Evolutionary conservation across 2,113 vertebrate species (phyloP), one percentile per base, ranked within the genome.

Genomic region (Heterotilapia buettikoferi): DNA sequence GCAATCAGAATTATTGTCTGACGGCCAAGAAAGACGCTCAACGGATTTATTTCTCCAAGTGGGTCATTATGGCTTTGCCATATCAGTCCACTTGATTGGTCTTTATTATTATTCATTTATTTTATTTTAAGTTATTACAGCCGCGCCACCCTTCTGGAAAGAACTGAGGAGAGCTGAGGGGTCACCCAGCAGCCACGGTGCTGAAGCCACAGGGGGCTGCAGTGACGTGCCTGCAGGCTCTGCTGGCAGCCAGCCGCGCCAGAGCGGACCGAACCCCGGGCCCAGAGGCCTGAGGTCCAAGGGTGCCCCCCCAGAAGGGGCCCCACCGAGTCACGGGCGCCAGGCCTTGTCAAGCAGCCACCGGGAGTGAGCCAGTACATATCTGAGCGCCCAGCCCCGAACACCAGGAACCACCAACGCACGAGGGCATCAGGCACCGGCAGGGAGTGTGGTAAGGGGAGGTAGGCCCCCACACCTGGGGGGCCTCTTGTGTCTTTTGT

Each of bases 321-420:
- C 53, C 53, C n/a, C 1, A 54, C n/a, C 0, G 10, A 54, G 6
- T 12, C n/a, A 2, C 6, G 3, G 53, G 53, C 6, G 3, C 53
- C 53, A 56, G 53, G 53, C n/a, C 53, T 56, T 56, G 10, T 24
- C 21, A 56, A 13, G 21, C 21, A 56, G 53, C 53, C 53, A 24
- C 21, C 13, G 11, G 21, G 11, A 56, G 53, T 24, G 53, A 56
- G 53, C 21, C 53, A 24, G 53, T 24, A 24, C 53, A 56, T 56
- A 56, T 0, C 53, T 56, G 21, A 56, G 21, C 21, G 4, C 0
- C 53, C 53, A 56, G 1, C 1, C 6, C 53, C 10, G 12, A 21
- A 56, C 53, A 12, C 53, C 6, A 1, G 21, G 21, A 56, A 56
- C 53, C 53, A 56, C 53, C 53, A 56, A 13, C 11, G 13, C 53